Conservation (phyloP, 2,113 vertebrate species). For the Chloropsis cyanopogon region DNA sequence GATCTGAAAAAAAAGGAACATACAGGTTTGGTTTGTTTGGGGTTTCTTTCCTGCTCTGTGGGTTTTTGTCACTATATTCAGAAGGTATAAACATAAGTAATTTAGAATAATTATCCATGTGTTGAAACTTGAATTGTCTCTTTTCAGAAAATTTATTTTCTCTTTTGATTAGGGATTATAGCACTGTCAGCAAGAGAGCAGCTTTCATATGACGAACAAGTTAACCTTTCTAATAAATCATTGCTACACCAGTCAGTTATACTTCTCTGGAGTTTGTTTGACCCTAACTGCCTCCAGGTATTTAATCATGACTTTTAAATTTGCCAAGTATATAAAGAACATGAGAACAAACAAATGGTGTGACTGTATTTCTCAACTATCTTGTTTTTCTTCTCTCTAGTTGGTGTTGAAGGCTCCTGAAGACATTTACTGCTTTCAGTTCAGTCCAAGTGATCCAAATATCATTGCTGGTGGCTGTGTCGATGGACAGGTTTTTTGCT, state of each 20-base stretch:
- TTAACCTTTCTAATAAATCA: slow-evolving; percentile 63
- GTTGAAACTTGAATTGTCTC: neutral
- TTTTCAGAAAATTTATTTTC: neutral
- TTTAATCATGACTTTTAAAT: neutral
- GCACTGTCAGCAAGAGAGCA: slow-evolving; percentile 77
- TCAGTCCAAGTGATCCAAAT: slow-evolving; percentile 87
- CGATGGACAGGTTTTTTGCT: slow-evolving; percentile 85
- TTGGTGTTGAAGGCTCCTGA: slow-evolving; percentile 87
- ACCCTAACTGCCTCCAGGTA: slow-evolving; percentile 87
- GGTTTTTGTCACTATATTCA: neutral
- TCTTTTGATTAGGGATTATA: slow-evolving; percentile 79
- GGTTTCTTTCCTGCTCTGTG: neutral
- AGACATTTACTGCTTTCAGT: slow-evolving; percentile 87
- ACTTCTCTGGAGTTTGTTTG: slow-evolving; percentile 84
- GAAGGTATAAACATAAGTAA: neutral
- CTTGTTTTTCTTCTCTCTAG: slow-evolving; percentile 67
- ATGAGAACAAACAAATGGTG: neutral
- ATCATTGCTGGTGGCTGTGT: slow-evolving; percentile 89
- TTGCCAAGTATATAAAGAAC: neutral
- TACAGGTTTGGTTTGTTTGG: neutral
- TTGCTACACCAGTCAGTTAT: slow-evolving; percentile 75
- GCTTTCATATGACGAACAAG: slow-evolving; percentile 67
- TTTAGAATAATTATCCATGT: neutral
- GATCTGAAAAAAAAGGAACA: neutral
- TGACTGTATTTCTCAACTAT: neutral